Base-by-base conservation (phyloP, 2,797 vertebrate genomes). In the Tiaroga cobitis region DNA sequence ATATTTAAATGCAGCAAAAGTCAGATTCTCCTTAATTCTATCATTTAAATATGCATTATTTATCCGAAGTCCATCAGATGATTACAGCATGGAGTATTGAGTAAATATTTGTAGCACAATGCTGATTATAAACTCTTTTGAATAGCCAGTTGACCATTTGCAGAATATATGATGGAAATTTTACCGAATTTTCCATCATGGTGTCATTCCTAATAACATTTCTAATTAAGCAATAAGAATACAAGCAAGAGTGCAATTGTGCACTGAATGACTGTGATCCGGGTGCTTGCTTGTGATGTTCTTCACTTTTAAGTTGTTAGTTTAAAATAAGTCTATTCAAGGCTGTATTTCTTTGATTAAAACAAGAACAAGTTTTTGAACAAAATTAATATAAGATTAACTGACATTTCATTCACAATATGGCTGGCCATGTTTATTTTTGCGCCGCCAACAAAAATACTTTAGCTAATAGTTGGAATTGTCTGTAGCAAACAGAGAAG, bases 1-100 rank as follows among this genome's bases (percentile, higher is more conserved):
- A 96, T 94, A 93, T 95, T 95, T 94, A 89, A 91, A 87, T 88
- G 79, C 65, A 76, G 82, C 81, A 87, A 92, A 84, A 80, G 90
- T 93, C 90, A 85, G 87, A 90, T 89, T 88, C 91, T 90, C 89
- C 89, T 92, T 90, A 91, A 92, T 91, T 92, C 89, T 86, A 87
- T 83, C 69, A 81, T 85, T 91, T 90, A 92, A 93, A 92, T 86
- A 91, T 90, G 85, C 90, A 69, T 89, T 92, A 88, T 94, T 93
- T 93, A 90, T 90, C 85, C 65, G 80, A 93, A 90, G 85, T 41
- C 2, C 0, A 11, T 88, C 92, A 87, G 92, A 92, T 74, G 41
- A 91, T 92, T 88, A 92, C 87, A 92, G 51, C 18, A 51, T 76
- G 77, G 90, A 91, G 87, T 83, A 87, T 90, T 82, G 79, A 19